Evolutionary conservation across 2,113 vertebrate genomes (phyloP), one percentile per base, ranked within the genome.

Genomic region (Dendropsophus ebraccatus): DNA sequence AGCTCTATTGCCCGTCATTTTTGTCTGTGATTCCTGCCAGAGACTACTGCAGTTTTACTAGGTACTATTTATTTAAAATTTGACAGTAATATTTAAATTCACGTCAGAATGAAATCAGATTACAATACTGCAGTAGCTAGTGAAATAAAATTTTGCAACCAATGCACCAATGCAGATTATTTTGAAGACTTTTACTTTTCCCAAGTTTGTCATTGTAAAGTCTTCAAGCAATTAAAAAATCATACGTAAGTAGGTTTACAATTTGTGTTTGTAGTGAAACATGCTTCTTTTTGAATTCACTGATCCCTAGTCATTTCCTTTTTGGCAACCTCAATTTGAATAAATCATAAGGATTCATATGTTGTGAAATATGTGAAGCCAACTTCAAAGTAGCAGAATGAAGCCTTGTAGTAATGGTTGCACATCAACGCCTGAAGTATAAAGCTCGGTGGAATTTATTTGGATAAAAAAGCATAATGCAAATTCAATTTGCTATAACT

Each of bases 401-500:
- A 81, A 87, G 78, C 77, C 85, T 87, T 81, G 78, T 87, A 81
- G 85, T 74, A 87, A 87, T 74, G 78, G 67, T 49, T 74, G 85
- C 85, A 87, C 85, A 87, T 87, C 85, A 74, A 79, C 56, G 85
- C 85, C 85, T 87, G 69, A 81, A 87, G 85, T 87, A 80, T 72
- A 87, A 87, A 87, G 85, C 85, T 87, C 85, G 13, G 78, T 74
- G 78, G 85, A 87, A 81, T 87, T 81, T 87, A 87, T 81, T 87
- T 87, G 85, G 77, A 87, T 87, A 81, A 87, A 87, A 86, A 87
- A 87, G 78, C 77, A 87, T 81, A 87, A 87, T 81, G 85, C 67
- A 81, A 87, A 87, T 87, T 87, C 65, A 87, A 87, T 87, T 87
- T 87, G 85, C 77, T 87, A 50, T 87, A 87, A 87, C 77, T 87